Evolutionary conservation across 2,113 vertebrate species (phyloP).

Genomic region (Hippocampus zosterae): DNA sequence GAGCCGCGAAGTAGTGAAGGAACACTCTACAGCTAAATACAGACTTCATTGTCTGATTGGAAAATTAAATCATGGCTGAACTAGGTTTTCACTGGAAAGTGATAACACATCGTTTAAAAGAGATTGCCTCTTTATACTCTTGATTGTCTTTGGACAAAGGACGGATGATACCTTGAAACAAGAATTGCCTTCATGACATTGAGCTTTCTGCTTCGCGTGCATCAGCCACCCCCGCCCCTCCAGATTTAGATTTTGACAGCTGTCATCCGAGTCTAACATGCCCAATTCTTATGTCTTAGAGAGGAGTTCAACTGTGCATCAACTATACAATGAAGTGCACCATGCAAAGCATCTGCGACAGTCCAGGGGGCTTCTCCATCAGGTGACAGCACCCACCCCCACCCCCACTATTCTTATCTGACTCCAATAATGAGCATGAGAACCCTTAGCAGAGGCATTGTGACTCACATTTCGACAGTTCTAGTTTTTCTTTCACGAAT

Average conservation of each 20-base stretch:
- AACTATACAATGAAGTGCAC: conserved; percentile 10
- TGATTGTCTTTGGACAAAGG: background rate
- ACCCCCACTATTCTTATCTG: conserved; percentile 2
- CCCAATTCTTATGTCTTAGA: background rate
- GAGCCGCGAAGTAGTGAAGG: no score
- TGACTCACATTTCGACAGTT: conserved; percentile 1
- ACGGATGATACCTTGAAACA: conserved; percentile 4
- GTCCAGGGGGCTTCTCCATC: conserved; percentile 27
- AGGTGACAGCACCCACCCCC: background rate
- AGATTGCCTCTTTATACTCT: background rate
- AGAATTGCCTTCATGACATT: conserved; percentile 23
- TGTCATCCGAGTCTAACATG: conserved; percentile 34
- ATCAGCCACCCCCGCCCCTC: background rate
- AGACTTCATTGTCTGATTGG: background rate
- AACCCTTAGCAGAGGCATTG: conserved; percentile 14
- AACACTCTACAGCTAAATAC: background rate
- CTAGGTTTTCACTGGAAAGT: background rate
- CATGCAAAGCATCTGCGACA: conserved; percentile 10
- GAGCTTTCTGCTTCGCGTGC: background rate
- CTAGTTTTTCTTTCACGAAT: background rate
- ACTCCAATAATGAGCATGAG: conserved; percentile 5
- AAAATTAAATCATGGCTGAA: background rate
- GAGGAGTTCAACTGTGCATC: background rate
- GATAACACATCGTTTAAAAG: background rate
- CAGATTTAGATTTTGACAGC: conserved; percentile 36